Conservation (phyloP, 1,140 invertebrate genomes). For the Diprion similis region DNA sequence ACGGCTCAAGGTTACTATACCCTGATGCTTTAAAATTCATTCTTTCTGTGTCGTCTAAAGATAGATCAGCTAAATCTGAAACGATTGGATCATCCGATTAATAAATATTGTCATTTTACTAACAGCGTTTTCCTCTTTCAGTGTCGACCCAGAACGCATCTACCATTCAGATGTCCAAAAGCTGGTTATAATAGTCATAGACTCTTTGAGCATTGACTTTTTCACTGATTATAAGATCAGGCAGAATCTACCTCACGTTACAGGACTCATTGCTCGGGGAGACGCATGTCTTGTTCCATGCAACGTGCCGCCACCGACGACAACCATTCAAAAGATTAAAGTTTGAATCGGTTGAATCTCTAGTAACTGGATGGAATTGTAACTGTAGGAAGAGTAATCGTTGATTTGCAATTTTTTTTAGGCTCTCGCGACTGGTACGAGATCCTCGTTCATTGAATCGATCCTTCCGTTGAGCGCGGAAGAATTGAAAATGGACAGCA, state of each 20-base stretch:
- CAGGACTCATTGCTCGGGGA: background rate
- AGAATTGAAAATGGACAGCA: slow-evolving; percentile 76
- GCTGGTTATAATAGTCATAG: background rate
- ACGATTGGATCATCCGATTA: no score
- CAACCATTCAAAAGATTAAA: background rate
- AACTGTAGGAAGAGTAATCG: background rate
- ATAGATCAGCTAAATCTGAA: background rate
- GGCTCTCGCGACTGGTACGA: slow-evolving; percentile 81
- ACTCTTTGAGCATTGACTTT: background rate
- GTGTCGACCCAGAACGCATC: background rate
- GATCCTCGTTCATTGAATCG: slow-evolving; percentile 88
- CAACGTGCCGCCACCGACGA: background rate
- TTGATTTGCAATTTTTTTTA: slow-evolving; percentile 47
- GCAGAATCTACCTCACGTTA: background rate
- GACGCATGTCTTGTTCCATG: background rate
- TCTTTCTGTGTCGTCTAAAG: background rate
- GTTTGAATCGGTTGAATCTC: background rate
- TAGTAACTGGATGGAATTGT: background rate
- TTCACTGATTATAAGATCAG: background rate
- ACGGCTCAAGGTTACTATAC: slow-evolving; percentile 49
- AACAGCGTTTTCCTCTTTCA: background rate
- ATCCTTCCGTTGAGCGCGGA: slow-evolving; percentile 79
- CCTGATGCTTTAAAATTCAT: slow-evolving; percentile 10
- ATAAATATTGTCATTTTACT: background rate
- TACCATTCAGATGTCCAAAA: background rate